Evolutionary conservation across 2,888 invertebrate species (phyloP), one percentile per base, ranked within the genome.

Genomic region (Urechis unicinctus): DNA sequence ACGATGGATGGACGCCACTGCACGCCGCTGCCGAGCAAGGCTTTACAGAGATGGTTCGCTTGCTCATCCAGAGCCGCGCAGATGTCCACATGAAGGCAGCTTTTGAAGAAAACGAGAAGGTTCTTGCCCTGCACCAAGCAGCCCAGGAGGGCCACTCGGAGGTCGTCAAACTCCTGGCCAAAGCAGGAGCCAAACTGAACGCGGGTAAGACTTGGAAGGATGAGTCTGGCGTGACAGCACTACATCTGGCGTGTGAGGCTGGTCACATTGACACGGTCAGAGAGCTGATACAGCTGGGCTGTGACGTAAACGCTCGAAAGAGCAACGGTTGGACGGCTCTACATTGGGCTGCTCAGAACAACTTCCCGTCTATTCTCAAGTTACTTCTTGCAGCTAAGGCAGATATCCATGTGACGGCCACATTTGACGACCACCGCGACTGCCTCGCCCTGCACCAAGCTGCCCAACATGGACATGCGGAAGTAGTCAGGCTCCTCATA

Each of bases 1-100:
- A 59, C 26, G 58, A 59, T 9, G 67, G 69, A 1, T 63, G 66
- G 54, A 61, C 66, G 0, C 65, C 70, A 2, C 57, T 72, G 6
- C 66, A 61, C 52, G 61, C 64, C 17, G 67, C 70, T 24, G 22
- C 57, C n/a, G 62, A 62, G 46, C 57, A 55, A 24, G 62, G 62
- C 4, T 54, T 45, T 25, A 36, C 13, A 1, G 55, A 53, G 2
- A 53, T 62, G 24, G 58, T 61, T 9, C 28, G 47, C 5, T n/a
- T 61, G 31, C 55, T 62, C 13, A 44, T 62, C 5, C 44, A 57
- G 9, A 50, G 43, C 6, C 52, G 54, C 24, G 43, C 41, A 9
- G 30, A 55, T 13, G 41, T 58, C 31, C 28, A 55, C 44, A 28
- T 45, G 9, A 30, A 28, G 22, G 62, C 62, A 6, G 24, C 52